phyloP scores from a whole-genome alignment of 2,888 invertebrate genomes.

The Lasioglossum zephyrum region DNA sequence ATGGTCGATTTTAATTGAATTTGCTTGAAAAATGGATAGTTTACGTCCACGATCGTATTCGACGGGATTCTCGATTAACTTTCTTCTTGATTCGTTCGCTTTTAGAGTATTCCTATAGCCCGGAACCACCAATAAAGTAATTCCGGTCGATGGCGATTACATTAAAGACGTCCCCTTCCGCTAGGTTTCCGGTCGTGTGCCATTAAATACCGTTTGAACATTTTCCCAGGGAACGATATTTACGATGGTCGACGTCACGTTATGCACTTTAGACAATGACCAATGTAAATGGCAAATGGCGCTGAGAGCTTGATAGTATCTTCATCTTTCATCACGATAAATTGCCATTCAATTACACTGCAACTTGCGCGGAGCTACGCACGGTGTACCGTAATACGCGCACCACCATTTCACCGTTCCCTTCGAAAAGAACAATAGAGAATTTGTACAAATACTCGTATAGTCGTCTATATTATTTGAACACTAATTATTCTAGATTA shows the following conservation, averaged over 20 bases:
- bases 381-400: background rate
- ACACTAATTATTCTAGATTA: background rate
- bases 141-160: conserved; percentile 65
- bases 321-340: background rate
- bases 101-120: conserved; percentile 55
- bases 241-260: conserved; percentile 40
- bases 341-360: background rate
- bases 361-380: background rate
- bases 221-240: conserved; percentile 43
- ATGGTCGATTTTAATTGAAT: conserved; percentile 71
- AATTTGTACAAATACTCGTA: background rate
- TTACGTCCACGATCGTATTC: conserved; percentile 61
- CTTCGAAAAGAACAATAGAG: too few species aligned
- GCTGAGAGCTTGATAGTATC: background rate
- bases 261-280: conserved; percentile 5
- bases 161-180: conserved; percentile 52
- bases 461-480: too few species aligned
- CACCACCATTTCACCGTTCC: background rate
- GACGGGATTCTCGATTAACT: conserved; percentile 56
- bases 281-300: background rate
- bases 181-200: conserved; percentile 46
- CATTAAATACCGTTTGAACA: conserved; percentile 47
- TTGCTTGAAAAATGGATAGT: conserved; percentile 63
- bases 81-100: conserved; percentile 57
- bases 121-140: conserved; percentile 69